phyloP scores from a whole-genome alignment of 2,888 invertebrate genomes.

The Tenodera sinensis region DNA sequence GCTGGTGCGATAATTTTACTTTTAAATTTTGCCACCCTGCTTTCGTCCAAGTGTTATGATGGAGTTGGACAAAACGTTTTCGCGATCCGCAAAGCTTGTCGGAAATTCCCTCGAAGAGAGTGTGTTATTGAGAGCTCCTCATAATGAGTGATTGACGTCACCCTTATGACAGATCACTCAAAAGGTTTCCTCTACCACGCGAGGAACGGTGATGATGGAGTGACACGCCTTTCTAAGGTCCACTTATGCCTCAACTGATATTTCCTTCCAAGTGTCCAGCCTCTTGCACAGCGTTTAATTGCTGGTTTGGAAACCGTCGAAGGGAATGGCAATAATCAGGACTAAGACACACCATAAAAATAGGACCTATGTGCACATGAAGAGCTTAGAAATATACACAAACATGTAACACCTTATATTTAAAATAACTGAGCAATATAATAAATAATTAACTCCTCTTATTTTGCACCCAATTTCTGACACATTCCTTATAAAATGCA shows the following conservation, averaged over 20 bases:
- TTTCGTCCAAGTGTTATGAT: neutral
- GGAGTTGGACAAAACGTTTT: neutral
- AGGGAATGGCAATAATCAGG: no score
- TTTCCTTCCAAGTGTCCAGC: neutral
- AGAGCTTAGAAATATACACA: no score
- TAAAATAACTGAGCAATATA: no score
- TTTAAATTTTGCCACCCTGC: no score
- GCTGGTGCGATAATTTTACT: no score
- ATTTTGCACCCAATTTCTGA: no score
- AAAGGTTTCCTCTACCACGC: neutral
- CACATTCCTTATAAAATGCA: no score
- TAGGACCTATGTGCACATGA: no score
- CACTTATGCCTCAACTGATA: neutral
- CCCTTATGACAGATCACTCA: conserved; percentile 11
- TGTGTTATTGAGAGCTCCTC: neutral
- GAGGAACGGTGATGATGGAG: neutral
- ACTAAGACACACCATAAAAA: no score
- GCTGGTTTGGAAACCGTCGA: neutral
- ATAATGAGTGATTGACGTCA: conserved; percentile 4
- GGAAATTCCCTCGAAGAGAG: neutral
- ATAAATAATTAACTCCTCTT: no score
- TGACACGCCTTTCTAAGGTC: neutral
- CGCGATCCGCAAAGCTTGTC: neutral
- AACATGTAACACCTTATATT: no score
- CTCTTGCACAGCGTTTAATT: neutral